phyloP scores from a whole-genome alignment of 2,113 vertebrate species.

The Paradisaea rubra region DNA sequence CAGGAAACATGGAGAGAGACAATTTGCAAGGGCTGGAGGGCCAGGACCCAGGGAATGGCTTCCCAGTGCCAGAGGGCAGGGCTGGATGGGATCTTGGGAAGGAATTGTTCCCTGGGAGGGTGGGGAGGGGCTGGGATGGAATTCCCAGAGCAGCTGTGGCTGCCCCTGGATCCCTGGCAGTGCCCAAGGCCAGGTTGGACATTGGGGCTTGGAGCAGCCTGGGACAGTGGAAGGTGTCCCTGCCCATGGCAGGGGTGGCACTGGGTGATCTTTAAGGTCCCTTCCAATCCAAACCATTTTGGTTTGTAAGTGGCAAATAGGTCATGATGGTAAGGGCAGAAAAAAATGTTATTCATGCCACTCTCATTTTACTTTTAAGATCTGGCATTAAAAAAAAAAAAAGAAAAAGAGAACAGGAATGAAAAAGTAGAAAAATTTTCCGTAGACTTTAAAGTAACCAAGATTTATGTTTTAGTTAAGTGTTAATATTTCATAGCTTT shows the following conservation, averaged over 20 bases:
- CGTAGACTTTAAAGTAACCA: not conserved
- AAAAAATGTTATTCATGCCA: not conserved
- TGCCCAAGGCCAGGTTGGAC: not conserved
- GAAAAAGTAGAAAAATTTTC: not conserved
- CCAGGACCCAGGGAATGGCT: not conserved
- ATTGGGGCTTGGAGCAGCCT: not conserved
- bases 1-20: not conserved
- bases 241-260: too few relatives aligned
- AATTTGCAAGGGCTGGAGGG: rapidly evolving
- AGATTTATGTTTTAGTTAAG: not conserved
- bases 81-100: rapidly evolving
- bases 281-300: not conserved
- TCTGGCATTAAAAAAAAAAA: not conserved
- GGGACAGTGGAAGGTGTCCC: too few relatives aligned
- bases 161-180: not conserved
- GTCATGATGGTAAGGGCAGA: not conserved
- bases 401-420: not conserved
- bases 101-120: not conserved
- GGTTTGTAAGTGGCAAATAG: not conserved
- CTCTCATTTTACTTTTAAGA: not conserved
- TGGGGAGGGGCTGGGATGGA: rapidly evolving
- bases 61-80: rapidly evolving
- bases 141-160: not conserved
- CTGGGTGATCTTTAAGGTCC: rapidly evolving
- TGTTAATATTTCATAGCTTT: not conserved